phyloP scores from a whole-genome alignment of 1,140 invertebrate species.

The Cardiocondyla obscurior region DNA sequence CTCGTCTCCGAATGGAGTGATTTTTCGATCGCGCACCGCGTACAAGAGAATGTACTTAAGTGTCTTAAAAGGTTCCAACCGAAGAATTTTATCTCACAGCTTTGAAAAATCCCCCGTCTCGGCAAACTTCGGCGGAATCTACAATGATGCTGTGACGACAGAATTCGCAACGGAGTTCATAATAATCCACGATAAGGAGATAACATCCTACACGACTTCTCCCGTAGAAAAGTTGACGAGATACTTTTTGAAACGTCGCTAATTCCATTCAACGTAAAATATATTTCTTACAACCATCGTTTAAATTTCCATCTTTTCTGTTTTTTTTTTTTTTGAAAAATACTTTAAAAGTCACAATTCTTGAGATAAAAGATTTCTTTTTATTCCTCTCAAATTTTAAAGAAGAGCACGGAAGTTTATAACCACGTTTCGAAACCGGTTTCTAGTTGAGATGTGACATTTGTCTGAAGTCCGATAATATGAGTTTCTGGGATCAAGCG shows the following conservation, averaged over 20 bases:
- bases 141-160: not conserved
- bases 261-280: not conserved
- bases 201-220: not conserved
- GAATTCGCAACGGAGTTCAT: not conserved
- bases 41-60: slow-evolving; percentile 55
- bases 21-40: slow-evolving; percentile 40
- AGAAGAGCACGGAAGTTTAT: not conserved
- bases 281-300: not conserved
- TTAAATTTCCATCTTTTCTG: not conserved
- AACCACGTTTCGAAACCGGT: not conserved
- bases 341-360: not conserved
- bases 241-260: not conserved
- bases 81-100: slow-evolving; percentile 40
- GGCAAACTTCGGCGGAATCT: slow-evolving; percentile 22
- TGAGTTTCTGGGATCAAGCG: slow-evolving; percentile 1
- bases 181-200: not conserved
- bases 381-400: not conserved
- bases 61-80: slow-evolving; percentile 36
- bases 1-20: slow-evolving; percentile 38
- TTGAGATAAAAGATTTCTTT: not conserved
- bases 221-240: not conserved
- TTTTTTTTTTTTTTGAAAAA: not conserved
- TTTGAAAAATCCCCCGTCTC: slow-evolving; percentile 9
- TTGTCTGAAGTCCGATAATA: slow-evolving; percentile 41
- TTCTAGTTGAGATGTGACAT: slow-evolving; percentile 15